phyloP scores from a whole-genome alignment of 2,113 vertebrate genomes.

The Lagopus muta region DNA sequence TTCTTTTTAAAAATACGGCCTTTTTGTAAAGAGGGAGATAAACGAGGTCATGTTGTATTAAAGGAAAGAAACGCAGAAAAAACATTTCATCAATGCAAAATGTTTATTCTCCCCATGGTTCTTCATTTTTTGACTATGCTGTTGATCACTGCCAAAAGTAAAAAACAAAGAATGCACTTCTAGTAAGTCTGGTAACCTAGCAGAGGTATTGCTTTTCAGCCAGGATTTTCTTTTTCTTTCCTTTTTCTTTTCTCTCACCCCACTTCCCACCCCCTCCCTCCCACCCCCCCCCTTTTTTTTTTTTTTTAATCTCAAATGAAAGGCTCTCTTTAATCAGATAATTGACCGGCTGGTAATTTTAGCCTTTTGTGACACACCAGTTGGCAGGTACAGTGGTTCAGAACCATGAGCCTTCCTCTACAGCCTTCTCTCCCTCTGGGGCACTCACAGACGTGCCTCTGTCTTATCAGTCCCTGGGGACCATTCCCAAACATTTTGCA shows the following conservation, averaged over 20 bases:
- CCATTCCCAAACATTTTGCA: constrained; percentile 65
- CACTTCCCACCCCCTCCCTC: neutral
- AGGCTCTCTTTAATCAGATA: constrained; percentile 87
- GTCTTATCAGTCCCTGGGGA: constrained; percentile 76
- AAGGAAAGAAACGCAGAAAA: constrained; percentile 17
- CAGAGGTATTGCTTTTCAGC: constrained; percentile 77
- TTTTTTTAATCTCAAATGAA: constrained; percentile 73
- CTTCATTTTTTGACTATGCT: constrained; percentile 29
- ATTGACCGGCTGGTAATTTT: constrained; percentile 81
- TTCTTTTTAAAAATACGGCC: neutral
- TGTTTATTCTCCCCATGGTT: constrained; percentile 25
- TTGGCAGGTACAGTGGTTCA: constrained; percentile 87
- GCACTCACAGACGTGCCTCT: constrained; percentile 76
- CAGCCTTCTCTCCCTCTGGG: constrained; percentile 69
- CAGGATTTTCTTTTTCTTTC: constrained; percentile 56
- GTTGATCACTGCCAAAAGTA: constrained; percentile 60
- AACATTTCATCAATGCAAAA: constrained; percentile 60
- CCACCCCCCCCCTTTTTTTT: neutral
- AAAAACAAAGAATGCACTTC: neutral
- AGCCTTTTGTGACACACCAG: constrained; percentile 89
- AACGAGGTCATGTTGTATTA: constrained; percentile 44
- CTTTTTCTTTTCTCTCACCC: neutral
- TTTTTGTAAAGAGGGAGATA: constrained; percentile 43
- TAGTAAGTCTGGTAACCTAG: constrained; percentile 65
- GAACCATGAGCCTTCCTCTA: constrained; percentile 76